Evolutionary conservation across 2,888 invertebrate genomes (phyloP).

Genomic region (Pyrrhia umbra): DNA sequence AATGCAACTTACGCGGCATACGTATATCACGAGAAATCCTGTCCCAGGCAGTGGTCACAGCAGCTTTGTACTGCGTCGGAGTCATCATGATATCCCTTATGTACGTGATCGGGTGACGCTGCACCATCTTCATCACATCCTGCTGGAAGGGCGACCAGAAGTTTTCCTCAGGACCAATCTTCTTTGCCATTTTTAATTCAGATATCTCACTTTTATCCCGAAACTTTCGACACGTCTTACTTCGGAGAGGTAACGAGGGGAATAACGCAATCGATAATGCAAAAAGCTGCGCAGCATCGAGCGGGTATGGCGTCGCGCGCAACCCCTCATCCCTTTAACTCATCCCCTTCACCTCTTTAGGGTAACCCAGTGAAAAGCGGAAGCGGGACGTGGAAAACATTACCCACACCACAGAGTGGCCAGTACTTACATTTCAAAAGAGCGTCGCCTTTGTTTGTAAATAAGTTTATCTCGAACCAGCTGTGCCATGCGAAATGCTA

Average conservation of each 20-base stretch:
- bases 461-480: not conserved
- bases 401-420: no score
- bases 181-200: conserved; percentile 36
- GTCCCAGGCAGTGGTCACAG: conserved; percentile 50
- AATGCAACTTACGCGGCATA: conserved; percentile 39
- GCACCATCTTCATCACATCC: conserved; percentile 42
- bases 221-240: conserved; percentile 30
- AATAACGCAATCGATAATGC: conserved; percentile 43
- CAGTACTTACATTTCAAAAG: not conserved
- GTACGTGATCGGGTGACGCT: conserved; percentile 50
- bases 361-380: conserved; percentile 1
- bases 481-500: not conserved
- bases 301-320: conserved; percentile 13
- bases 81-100: conserved; percentile 49
- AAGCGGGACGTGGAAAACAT: not conserved
- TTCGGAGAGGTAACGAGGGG: not conserved
- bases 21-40: conserved; percentile 46
- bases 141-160: conserved; percentile 41
- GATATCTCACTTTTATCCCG: not conserved
- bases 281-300: conserved; percentile 36
- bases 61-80: conserved; percentile 51
- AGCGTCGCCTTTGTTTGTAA: not conserved
- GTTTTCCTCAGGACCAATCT: conserved; percentile 45
- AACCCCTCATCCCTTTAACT: conserved; percentile 19
- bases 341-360: conserved; percentile 2